phyloP scores from a whole-genome alignment of 2,797 vertebrate genomes.

The Pseudochirops cupreus region DNA sequence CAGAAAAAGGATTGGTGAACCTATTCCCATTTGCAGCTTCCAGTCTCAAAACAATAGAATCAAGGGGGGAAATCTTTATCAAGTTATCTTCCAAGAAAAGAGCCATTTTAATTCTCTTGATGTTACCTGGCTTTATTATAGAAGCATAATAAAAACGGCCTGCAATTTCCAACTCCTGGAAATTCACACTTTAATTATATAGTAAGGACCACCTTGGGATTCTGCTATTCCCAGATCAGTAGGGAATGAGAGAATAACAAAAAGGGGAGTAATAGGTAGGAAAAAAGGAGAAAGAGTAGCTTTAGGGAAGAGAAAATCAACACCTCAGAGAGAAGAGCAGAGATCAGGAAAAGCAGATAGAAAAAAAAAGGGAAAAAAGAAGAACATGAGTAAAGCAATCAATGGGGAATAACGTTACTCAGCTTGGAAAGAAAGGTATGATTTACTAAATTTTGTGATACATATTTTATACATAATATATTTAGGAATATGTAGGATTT shows the following conservation, averaged over 20 bases:
- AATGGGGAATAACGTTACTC: constrained; percentile 50
- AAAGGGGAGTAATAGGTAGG: constrained; percentile 71
- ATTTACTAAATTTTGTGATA: constrained; percentile 59
- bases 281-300: constrained; percentile 79
- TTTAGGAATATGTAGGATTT: constrained; percentile 72
- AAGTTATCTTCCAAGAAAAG: constrained; percentile 79
- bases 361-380: constrained; percentile 68
- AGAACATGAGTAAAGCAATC: constrained; percentile 48
- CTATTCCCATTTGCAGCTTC: constrained; percentile 81
- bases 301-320: constrained; percentile 72
- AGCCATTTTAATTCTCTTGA: constrained; percentile 82
- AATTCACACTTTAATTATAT: constrained; percentile 86
- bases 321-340: constrained; percentile 60
- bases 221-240: constrained; percentile 82
- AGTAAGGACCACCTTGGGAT: constrained; percentile 82
- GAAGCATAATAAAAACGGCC: constrained; percentile 84
- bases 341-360: constrained; percentile 69
- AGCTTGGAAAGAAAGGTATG: constrained; percentile 57
- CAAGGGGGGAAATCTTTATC: constrained; percentile 76
- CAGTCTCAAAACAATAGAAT: constrained; percentile 80
- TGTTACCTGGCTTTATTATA: constrained; percentile 85
- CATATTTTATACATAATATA: constrained; percentile 58
- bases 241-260: constrained; percentile 81
- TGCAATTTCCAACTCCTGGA: constrained; percentile 84
- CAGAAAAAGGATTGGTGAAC: constrained; percentile 82